A percentile compares a stretch with the other conserved stretches of the same genome.
Evolutionary conservation across 1,140 invertebrate genomes (phyloP).

Genomic region (Daktulosphaira vitifoliae): DNA sequence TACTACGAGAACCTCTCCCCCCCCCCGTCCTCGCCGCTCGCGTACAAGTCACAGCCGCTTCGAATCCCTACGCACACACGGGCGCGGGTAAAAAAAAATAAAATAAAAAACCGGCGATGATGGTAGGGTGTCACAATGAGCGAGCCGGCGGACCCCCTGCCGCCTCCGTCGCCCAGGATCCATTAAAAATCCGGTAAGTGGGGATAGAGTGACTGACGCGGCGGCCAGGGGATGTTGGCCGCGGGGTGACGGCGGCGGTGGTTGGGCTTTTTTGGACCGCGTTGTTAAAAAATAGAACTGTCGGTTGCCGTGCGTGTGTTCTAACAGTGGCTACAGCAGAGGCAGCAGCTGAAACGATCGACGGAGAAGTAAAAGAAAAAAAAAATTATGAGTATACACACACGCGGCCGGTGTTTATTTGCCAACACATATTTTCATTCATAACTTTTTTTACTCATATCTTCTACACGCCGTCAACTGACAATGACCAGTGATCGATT

Average conservation of each 20-base stretch:
- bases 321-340: background rate
- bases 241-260: background rate
- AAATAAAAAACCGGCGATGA: constrained; percentile 10
- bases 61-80: background rate
- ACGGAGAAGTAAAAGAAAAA: background rate
- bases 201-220: background rate
- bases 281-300: constrained; percentile 32
- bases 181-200: constrained; percentile 5
- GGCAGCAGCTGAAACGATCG: constrained; percentile 27
- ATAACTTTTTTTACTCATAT: constrained; percentile 16
- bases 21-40: too few relatives aligned
- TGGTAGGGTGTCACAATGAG: constrained; percentile 31
- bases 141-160: constrained; percentile 31
- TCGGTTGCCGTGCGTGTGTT: background rate
- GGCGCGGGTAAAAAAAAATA: constrained; percentile 5
- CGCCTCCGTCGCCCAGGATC: constrained; percentile 1
- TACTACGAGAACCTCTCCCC: too few relatives aligned
- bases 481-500: too few relatives aligned
- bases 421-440: constrained; percentile 21
- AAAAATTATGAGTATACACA: background rate
- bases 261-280: constrained; percentile 27
- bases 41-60: background rate
- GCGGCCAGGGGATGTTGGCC: background rate
- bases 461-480: too few relatives aligned
- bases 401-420: constrained; percentile 6